Conservation (phyloP, 2,797 vertebrate genomes). For the Heliangelus exortis region DNA sequence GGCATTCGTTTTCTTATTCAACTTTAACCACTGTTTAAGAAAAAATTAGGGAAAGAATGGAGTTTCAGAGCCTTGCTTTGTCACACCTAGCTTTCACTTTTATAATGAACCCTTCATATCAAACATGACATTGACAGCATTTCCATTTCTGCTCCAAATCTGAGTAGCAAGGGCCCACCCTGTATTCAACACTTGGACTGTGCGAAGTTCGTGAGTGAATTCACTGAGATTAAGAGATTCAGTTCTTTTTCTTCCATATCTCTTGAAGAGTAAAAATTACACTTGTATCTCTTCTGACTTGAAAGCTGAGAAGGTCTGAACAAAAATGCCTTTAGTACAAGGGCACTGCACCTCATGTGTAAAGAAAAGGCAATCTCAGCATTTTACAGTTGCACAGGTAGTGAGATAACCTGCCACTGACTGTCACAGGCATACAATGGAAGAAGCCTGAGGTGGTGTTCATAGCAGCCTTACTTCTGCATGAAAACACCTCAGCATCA, state of each 20-base stretch:
- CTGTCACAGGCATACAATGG: neutral
- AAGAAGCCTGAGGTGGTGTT: neutral
- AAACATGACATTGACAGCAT: neutral
- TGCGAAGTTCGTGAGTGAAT: neutral
- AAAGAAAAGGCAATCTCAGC: neutral
- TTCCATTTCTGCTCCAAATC: neutral
- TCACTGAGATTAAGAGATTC: neutral
- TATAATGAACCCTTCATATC: neutral
- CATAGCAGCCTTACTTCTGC: neutral
- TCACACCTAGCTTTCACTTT: neutral
- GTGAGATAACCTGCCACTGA: neutral
- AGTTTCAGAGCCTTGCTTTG: neutral
- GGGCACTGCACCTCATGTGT: neutral
- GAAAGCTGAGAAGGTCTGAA: neutral
- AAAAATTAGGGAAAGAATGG: neutral
- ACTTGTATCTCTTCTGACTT: neutral
- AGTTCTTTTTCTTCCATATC: neutral
- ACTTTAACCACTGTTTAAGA: neutral
- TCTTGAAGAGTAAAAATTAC: neutral
- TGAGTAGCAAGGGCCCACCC: neutral
- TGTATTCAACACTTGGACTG: neutral
- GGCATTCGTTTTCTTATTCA: neutral
- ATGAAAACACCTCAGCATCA: neutral
- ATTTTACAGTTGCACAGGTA: neutral
- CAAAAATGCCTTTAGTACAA: neutral